Evolutionary conservation across 2,888 invertebrate genomes (phyloP).

Genomic region (Leptothorax acervorum): DNA sequence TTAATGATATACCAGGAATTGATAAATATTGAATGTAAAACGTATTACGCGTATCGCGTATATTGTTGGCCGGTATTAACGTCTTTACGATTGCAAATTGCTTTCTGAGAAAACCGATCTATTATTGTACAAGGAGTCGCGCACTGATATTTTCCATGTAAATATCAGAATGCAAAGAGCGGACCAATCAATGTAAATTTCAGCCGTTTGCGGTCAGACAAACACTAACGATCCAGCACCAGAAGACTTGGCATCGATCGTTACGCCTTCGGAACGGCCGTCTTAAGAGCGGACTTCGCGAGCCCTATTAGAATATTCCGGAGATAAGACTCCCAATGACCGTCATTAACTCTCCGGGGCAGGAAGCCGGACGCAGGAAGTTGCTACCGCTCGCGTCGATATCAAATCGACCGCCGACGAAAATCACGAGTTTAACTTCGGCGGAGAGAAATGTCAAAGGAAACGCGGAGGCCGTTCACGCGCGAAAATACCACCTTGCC

Average conservation of each 20-base stretch:
- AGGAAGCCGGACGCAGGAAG: slow-evolving; percentile 57
- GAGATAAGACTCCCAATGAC: slow-evolving; percentile 76
- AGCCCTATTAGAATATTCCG: slow-evolving; percentile 76
- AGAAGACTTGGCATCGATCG: slow-evolving; percentile 32
- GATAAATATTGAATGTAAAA: slow-evolving; percentile 1
- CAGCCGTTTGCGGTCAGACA: slow-evolving; percentile 30
- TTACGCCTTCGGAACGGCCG: slow-evolving; percentile 49
- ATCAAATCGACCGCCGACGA: slow-evolving; percentile 43
- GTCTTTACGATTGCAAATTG: not conserved
- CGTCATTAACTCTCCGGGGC: slow-evolving; percentile 70
- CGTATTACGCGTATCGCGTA: not conserved
- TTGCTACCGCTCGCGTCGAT: slow-evolving; percentile 47
- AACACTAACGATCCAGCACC: slow-evolving; percentile 24
- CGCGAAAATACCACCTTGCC: not conserved
- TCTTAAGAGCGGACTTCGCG: slow-evolving; percentile 43
- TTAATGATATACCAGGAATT: not conserved
- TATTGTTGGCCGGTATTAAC: not conserved
- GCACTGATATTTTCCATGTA: slow-evolving; percentile 11
- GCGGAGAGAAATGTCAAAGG: slow-evolving; percentile 38
- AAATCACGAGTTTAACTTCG: slow-evolving; percentile 10
- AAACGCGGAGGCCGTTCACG: slow-evolving; percentile 18
- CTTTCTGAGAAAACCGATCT: not conserved
- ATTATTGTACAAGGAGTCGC: not conserved
- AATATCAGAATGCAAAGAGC: slow-evolving; percentile 16
- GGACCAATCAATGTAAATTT: slow-evolving; percentile 31